Conservation (phyloP, 2,888 invertebrate genomes). For the Eupithecia vulgata region DNA sequence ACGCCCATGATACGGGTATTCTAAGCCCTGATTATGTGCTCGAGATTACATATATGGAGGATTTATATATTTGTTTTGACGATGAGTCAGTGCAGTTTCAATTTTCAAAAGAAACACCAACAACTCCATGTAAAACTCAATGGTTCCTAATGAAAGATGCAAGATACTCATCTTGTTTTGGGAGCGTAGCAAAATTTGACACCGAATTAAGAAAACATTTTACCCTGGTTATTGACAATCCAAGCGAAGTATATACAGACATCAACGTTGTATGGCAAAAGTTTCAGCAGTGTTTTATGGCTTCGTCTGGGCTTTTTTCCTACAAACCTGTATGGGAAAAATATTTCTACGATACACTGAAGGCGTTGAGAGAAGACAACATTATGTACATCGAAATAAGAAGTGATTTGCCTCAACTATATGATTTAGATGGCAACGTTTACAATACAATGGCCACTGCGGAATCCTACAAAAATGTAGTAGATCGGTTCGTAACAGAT, state of each 20-base stretch:
- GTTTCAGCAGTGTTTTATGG: slow-evolving; percentile 83
- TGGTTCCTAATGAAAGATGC: slow-evolving; percentile 68
- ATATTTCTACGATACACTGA: slow-evolving; percentile 86
- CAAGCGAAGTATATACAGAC: slow-evolving; percentile 73
- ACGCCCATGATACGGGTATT: slow-evolving; percentile 87
- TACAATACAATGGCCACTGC: slow-evolving; percentile 83
- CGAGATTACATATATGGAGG: slow-evolving; percentile 85
- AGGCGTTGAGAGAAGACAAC: slow-evolving; percentile 87
- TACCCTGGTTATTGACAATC: slow-evolving; percentile 81
- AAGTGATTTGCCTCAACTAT: slow-evolving; percentile 84
- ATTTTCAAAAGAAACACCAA: neutral
- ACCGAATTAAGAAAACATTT: slow-evolving; percentile 78
- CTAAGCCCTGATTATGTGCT: slow-evolving; percentile 85
- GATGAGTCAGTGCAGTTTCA: neutral
- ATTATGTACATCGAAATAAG: slow-evolving; percentile 89
- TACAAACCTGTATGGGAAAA: slow-evolving; percentile 87
- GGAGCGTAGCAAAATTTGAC: slow-evolving; percentile 57
- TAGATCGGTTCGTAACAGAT: slow-evolving; percentile 83
- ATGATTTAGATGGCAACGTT: slow-evolving; percentile 86
- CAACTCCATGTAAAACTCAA: neutral
- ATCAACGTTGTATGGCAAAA: slow-evolving; percentile 76
- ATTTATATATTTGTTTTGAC: slow-evolving; percentile 82
- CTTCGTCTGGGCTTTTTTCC: slow-evolving; percentile 78
- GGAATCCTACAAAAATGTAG: slow-evolving; percentile 80
- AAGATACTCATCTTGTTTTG: slow-evolving; percentile 56